A percentile compares a stretch with the other conserved stretches of the same genome.
Evolutionary conservation across 2,888 invertebrate genomes (phyloP).

Genomic region (Synergus japonicus): DNA sequence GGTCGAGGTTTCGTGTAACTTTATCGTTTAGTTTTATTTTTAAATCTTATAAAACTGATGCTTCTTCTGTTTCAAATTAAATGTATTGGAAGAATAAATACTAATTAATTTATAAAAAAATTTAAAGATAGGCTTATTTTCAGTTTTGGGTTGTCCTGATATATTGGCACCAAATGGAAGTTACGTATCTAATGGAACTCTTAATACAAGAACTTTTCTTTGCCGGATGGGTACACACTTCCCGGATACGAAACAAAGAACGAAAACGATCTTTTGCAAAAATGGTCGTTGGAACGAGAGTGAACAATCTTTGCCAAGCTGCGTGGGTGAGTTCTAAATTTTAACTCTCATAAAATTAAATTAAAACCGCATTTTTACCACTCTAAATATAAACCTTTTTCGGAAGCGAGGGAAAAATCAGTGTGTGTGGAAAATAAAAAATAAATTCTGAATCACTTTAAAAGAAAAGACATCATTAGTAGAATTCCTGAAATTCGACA

Average conservation of each 20-base stretch:
- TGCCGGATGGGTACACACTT: conserved; percentile 85
- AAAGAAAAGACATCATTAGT: neutral
- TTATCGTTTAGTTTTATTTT: neutral
- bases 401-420: neutral
- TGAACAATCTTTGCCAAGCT: conserved; percentile 80
- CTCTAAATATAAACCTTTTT: neutral
- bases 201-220: conserved; percentile 83
- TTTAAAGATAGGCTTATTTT: conserved; percentile 31
- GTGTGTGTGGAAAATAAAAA: neutral
- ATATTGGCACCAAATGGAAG: conserved; percentile 83
- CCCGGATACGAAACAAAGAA: conserved; percentile 82
- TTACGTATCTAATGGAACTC: conserved; percentile 83
- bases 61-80: neutral
- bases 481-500: neutral
- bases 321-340: conserved; percentile 80
- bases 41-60: neutral
- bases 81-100: neutral
- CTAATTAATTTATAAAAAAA: neutral
- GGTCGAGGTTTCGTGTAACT: conserved; percentile 6
- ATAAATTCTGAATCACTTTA: neutral
- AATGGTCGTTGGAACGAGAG: conserved; percentile 83
- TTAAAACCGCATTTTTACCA: neutral
- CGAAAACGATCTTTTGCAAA: conserved; percentile 82
- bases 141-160: conserved; percentile 85
- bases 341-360: neutral